A percentile compares a stretch with the other conserved stretches of the same genome.
phyloP scores from a whole-genome alignment of 1,140 invertebrate species.

The Ceratosolen solmsi region DNA sequence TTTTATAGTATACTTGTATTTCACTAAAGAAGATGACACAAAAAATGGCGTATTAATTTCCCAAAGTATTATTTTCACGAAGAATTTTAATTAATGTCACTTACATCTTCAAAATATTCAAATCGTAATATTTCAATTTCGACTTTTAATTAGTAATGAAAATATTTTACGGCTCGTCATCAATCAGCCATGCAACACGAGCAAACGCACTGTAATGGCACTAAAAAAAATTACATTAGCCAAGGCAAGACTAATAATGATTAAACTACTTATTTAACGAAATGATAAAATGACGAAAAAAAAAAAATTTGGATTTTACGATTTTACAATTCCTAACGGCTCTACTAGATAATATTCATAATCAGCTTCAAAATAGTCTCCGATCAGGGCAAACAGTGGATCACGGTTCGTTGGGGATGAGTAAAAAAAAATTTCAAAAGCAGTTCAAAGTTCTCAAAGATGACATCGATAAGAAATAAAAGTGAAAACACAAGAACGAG shows the following conservation, averaged over 20 bases:
- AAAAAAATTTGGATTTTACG: too few species aligned
- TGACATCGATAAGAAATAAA: neutral
- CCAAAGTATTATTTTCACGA: neutral
- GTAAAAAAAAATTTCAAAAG: neutral
- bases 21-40: neutral
- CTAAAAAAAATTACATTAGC: too few species aligned
- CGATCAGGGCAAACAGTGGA: neutral
- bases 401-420: neutral
- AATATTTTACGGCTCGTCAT: neutral
- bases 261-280: too few species aligned
- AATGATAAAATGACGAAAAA: too few species aligned
- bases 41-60: neutral
- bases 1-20: too few species aligned
- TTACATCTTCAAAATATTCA: too few species aligned
- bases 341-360: neutral
- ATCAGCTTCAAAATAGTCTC: neutral
- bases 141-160: neutral
- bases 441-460: neutral
- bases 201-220: too few species aligned
- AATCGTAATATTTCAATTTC: neutral
- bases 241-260: too few species aligned
- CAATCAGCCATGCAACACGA: too few species aligned
- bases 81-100: too few species aligned
- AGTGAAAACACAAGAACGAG: neutral
- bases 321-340: too few species aligned